phyloP scores from a whole-genome alignment of 1,140 invertebrate species.

The Charaxes varanes region DNA sequence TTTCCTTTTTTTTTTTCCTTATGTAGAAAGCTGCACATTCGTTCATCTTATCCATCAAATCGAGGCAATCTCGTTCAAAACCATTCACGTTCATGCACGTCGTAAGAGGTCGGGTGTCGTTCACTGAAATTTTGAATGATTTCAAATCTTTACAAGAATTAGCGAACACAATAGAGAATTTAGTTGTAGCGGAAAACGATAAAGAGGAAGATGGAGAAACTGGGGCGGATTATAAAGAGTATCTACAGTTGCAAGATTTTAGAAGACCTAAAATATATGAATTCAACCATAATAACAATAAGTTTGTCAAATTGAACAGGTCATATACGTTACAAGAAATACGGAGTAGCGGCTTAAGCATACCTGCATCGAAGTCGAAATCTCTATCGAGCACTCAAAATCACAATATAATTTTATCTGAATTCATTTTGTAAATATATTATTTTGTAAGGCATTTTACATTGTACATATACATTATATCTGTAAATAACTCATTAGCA shows the following conservation, averaged over 20 bases:
- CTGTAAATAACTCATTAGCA: too few relatives aligned
- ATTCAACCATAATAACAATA: constrained; percentile 16
- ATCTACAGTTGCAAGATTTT: constrained; percentile 43
- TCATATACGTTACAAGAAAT: constrained; percentile 46
- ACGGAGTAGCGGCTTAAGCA: constrained; percentile 34
- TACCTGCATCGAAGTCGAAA: constrained; percentile 22
- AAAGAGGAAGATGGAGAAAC: constrained; percentile 9
- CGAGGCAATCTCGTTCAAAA: constrained; percentile 20
- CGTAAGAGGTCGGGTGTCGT: constrained; percentile 23
- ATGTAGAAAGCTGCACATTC: constrained; percentile 44
- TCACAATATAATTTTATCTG: constrained; percentile 43
- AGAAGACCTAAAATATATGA: constrained; percentile 43
- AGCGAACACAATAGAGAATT: constrained; percentile 13
- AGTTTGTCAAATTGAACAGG: constrained; percentile 34
- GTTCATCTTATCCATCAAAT: constrained; percentile 34
- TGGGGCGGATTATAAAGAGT: constrained; percentile 16
- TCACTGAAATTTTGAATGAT: constrained; percentile 44
- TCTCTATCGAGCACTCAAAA: constrained; percentile 26
- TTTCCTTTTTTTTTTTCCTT: too few relatives aligned
- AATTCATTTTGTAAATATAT: constrained; percentile 50
- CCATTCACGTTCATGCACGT: constrained; percentile 15
- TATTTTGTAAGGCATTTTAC: too few relatives aligned
- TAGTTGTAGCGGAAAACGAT: not conserved
- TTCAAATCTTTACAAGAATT: constrained; percentile 46
- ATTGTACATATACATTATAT: too few relatives aligned